A percentile compares a stretch with the other conserved stretches of the same genome.
Evolutionary conservation across 2,113 vertebrate genomes (phyloP).

Genomic region (Nothobranchius kuhntae): DNA sequence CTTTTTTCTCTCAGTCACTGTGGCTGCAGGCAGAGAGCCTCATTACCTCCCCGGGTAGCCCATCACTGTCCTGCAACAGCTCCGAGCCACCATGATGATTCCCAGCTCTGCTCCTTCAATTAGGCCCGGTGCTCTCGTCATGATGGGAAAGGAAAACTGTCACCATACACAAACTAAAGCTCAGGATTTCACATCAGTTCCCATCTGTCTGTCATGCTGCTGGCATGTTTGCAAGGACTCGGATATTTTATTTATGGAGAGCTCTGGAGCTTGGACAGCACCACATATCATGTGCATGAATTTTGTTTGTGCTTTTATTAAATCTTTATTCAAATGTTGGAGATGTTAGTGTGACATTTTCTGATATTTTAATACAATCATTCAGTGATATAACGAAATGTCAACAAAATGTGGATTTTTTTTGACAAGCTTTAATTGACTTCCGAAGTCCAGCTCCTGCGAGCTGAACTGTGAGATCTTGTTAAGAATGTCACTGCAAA

Average conservation of each 20-base stretch:
- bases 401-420: background rate
- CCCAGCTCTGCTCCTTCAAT: conserved; percentile 32
- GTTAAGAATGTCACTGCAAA: background rate
- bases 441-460: background rate
- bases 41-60: conserved; percentile 65
- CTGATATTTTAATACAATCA: background rate
- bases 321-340: background rate
- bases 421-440: no score
- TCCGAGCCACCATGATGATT: conserved; percentile 51
- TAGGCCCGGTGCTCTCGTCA: conserved; percentile 54
- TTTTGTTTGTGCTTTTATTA: background rate
- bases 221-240: conserved; percentile 26
- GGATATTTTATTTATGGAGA: conserved; percentile 60
- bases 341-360: background rate
- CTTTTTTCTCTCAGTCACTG: conserved; percentile 40
- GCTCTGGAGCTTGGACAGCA: conserved; percentile 24
- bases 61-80: conserved; percentile 66
- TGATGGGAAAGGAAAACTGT: conserved; percentile 70
- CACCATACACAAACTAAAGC: conserved; percentile 44
- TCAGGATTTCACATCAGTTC: conserved; percentile 45
- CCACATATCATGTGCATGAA: conserved; percentile 8
- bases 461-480: background rate
- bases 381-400: background rate
- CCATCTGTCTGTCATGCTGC: conserved; percentile 52
- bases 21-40: conserved; percentile 61